These are phyloP conservation scores for Amblyopsis rosae DNA, from an alignment of 2,113 vertebrate species.

Conservation along the genomic window DNA sequence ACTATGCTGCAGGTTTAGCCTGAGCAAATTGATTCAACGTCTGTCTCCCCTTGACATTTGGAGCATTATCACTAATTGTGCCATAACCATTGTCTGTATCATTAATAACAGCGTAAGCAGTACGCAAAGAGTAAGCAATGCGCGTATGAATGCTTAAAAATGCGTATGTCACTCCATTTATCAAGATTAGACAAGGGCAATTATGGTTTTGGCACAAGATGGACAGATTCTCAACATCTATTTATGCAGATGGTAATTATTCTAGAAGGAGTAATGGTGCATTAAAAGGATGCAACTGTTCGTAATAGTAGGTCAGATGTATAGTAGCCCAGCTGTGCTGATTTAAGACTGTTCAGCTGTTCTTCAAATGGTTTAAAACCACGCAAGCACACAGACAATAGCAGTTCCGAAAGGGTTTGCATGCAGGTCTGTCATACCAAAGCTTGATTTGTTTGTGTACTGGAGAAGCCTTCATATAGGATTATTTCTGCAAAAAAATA, in stretches of 20 bases:
- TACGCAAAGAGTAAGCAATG: conserved; percentile 8
- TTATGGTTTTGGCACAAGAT: background rate
- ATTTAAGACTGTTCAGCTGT: conserved; percentile 12
- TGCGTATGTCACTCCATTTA: background rate
- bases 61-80: conserved; percentile 52
- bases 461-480: too few species aligned
- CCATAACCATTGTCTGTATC: conserved; percentile 36
- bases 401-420: background rate
- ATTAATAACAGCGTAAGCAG: conserved; percentile 37
- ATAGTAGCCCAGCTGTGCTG: background rate
- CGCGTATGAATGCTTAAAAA: background rate
- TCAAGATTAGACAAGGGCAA: background rate
- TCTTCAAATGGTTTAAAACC: background rate
- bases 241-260: background rate
- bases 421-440: too few species aligned
- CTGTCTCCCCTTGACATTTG: conserved; percentile 51
- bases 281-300: background rate
- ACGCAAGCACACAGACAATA: background rate
- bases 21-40: conserved; percentile 55
- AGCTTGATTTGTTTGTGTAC: too few species aligned
- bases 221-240: background rate
- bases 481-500: too few species aligned
- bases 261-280: background rate
- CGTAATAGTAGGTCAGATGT: background rate
- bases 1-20: conserved; percentile 53